Percentiles rank a stretch among this genome's conserved stretches.
These are phyloP conservation scores for Lates japonicus DNA, from an alignment of 2,797 vertebrate species.

Conservation along the genomic window DNA sequence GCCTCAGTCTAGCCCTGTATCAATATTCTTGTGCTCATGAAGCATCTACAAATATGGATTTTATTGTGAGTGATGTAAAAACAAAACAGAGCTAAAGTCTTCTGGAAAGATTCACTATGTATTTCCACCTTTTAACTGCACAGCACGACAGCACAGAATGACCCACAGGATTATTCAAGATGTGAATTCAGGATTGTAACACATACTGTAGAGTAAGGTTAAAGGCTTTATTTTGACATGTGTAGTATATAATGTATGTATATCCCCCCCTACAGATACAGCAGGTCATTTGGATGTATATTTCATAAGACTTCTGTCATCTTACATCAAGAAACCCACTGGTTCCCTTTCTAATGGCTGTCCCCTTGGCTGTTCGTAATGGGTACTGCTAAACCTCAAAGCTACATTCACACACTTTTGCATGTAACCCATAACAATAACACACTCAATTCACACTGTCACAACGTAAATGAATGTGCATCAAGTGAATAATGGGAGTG, in stretches of 20 bases:
- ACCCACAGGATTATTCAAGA: slow-evolving; percentile 15
- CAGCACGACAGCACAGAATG: background rate
- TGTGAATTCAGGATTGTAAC: slow-evolving; percentile 1
- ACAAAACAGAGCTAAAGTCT: slow-evolving; percentile 17
- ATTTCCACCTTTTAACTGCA: slow-evolving; percentile 10
- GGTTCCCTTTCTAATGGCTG: slow-evolving; percentile 32
- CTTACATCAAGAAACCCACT: slow-evolving; percentile 45
- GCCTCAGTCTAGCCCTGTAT: slow-evolving; percentile 8
- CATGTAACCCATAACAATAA: slow-evolving; percentile 54
- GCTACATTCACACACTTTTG: slow-evolving; percentile 27
- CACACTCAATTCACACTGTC: slow-evolving; percentile 52
- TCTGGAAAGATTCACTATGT: slow-evolving; percentile 2
- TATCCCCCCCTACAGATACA: slow-evolving; percentile 20
- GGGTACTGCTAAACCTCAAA: slow-evolving; percentile 32
- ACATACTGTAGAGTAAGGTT: background rate
- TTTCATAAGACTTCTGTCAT: slow-evolving; percentile 56
- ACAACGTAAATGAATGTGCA: slow-evolving; percentile 43
- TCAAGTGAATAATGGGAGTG: slow-evolving; percentile 40
- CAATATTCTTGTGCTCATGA: slow-evolving; percentile 17
- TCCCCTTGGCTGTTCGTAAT: slow-evolving; percentile 18
- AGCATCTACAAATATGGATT: slow-evolving; percentile 5
- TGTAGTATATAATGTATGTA: slow-evolving; percentile 15
- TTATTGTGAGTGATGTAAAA: slow-evolving; percentile 30
- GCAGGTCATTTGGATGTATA: slow-evolving; percentile 51
- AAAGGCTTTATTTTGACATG: slow-evolving; percentile 18